Conservation (phyloP, 2,113 vertebrate species). For the Boulengeromyrus knoepffleri region DNA sequence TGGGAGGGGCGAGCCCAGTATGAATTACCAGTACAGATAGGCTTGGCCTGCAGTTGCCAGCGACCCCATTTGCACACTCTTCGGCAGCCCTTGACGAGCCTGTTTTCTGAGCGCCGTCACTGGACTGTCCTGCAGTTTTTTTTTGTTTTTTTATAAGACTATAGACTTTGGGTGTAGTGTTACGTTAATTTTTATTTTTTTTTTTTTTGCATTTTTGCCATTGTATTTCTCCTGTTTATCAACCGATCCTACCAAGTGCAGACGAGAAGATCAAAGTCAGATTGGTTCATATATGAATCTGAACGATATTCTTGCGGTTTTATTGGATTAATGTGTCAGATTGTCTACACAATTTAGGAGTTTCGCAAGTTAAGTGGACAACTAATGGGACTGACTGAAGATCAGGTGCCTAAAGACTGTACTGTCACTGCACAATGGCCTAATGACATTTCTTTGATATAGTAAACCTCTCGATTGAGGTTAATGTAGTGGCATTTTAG, state of each 20-base stretch:
- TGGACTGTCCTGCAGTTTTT: slow-evolving; percentile 23
- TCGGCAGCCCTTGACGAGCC: slow-evolving; percentile 22
- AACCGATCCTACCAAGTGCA: neutral
- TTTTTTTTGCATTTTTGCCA: neutral
- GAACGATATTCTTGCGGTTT: neutral
- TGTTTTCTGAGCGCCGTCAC: slow-evolving; percentile 39
- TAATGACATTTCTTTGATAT: neutral
- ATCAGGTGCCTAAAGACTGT: neutral
- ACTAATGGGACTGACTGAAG: neutral
- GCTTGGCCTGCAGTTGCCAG: slow-evolving; percentile 26
- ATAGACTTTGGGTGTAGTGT: neutral
- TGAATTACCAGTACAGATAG: slow-evolving; percentile 96
- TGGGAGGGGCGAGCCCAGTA: slow-evolving; percentile 70
- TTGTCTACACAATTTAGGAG: neutral
- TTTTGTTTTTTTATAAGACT: neutral
- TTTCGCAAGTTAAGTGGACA: neutral
- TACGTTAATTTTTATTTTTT: neutral
- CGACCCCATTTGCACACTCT: slow-evolving; percentile 10
- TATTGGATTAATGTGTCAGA: neutral
- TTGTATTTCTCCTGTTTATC: neutral
- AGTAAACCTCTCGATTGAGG: neutral
- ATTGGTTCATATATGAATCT: neutral
- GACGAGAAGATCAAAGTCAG: neutral
- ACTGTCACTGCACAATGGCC: neutral
- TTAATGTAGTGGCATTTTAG: neutral